phyloP scores from a whole-genome alignment of 2,113 vertebrate species.

The Cnemophilus loriae region DNA sequence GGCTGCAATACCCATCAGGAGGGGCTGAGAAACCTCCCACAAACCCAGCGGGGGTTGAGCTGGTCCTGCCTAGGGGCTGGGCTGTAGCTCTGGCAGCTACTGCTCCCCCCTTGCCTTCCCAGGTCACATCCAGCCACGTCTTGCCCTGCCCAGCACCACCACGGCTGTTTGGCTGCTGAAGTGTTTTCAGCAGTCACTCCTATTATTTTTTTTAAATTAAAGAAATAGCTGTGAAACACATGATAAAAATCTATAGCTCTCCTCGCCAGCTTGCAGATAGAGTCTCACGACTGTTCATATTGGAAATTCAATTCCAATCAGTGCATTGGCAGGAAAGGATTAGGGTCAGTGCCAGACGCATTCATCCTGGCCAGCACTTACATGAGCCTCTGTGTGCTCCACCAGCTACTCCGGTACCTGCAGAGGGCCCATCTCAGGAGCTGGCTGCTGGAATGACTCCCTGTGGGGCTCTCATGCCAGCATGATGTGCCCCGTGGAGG shows the following conservation, averaged over 20 bases:
- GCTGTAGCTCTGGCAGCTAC: not conserved
- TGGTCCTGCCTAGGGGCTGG: not conserved
- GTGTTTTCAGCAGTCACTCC: not conserved
- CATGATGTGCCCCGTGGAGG: not conserved
- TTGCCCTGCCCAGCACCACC: fast-evolving
- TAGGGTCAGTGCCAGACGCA: not conserved
- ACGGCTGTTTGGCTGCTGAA: not conserved
- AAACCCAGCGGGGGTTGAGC: not conserved
- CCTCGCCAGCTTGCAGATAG: not conserved
- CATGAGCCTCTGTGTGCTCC: not conserved
- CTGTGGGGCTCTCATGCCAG: not conserved
- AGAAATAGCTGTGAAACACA: constrained; percentile 29
- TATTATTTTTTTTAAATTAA: not conserved
- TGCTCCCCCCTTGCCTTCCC: not conserved
- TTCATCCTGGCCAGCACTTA: not conserved
- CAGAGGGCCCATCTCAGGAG: not conserved
- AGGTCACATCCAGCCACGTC: not conserved
- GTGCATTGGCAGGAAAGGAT: constrained; percentile 21
- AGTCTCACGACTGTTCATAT: not conserved
- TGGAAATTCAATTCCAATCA: constrained; percentile 49
- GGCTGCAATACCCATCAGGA: not conserved
- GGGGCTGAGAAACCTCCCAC: not conserved
- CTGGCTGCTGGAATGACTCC: not conserved
- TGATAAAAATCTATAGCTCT: constrained; percentile 33
- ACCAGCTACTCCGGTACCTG: not conserved